Evolutionary conservation across 2,113 vertebrate genomes (phyloP), one percentile per base, ranked within the genome.

Genomic region (Onychostoma macrolepis): DNA sequence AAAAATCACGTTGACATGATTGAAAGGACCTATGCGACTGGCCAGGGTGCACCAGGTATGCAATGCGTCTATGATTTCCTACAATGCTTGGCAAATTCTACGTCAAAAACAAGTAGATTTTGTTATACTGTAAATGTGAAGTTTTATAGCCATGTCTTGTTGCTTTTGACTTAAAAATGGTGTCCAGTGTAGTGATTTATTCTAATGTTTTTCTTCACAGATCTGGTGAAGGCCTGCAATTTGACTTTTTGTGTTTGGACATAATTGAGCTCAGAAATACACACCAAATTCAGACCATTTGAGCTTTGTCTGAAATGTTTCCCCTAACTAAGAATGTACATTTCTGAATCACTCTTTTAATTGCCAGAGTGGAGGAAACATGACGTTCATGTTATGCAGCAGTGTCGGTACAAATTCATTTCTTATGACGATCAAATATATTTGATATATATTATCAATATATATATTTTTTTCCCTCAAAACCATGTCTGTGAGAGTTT

Each of bases 1-100:
- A 0, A 1, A 0, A 0, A 79, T 0, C 96, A 95, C 78, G 81
- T 92, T 36, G 1, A 0, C 0, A 79, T 91, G 80, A 91, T 95
- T 71, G 24, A 10, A 0, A 88, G 84, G 2, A 91, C 95, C 84
- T 92, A 92, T 15, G 0, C 83, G 24, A 95, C 93, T 83, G 3
- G n/a, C 12, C 76, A 74, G 0, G 77, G 4, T 48, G 10, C 89
- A 8, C 67, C 95, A 94, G 95, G 96, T 96, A 92, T n/a, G n/a
- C 67, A 83, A 8, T 67, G 0, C n/a, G n/a, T 26, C 33, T 4
- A 36, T 36, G 33, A 21, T 41, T 48, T 83, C 3, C 8, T 1
- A 19, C 6, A 33, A 24, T 81, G 6, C 21, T 26, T 78, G 63
- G 63, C 8, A 36, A 36, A 36, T 3, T 43, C 10, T n/a, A n/a